Percentiles rank a stretch among this genome's conserved stretches.
Evolutionary conservation across 2,113 vertebrate genomes (phyloP).

Genomic region (Anarrhichthys ocellatus): DNA sequence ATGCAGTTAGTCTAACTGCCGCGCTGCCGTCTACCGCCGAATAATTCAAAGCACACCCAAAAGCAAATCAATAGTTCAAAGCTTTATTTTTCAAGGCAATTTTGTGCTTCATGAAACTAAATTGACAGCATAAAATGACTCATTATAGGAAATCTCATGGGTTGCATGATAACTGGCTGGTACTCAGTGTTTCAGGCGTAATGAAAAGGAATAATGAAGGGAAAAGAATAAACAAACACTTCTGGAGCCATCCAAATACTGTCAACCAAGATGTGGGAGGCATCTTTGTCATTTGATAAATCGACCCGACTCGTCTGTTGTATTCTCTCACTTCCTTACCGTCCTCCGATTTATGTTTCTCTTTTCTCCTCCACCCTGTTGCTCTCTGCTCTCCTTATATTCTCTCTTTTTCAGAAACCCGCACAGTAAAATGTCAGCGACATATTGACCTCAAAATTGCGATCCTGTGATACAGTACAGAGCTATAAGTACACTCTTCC

Average conservation of each 20-base stretch:
- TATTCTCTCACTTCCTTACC: background rate
- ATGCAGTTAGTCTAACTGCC: constrained; percentile 50
- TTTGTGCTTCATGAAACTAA: constrained; percentile 65
- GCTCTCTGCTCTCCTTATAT: background rate
- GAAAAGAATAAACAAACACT: constrained; percentile 39
- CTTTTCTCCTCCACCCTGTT: background rate
- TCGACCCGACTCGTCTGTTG: constrained; percentile 30
- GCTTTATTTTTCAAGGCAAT: constrained; percentile 70
- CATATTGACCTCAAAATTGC: background rate
- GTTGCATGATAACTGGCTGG: constrained; percentile 49
- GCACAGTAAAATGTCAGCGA: background rate
- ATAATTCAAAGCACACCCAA: constrained; percentile 69
- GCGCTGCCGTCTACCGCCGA: constrained; percentile 41
- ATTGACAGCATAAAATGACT: constrained; percentile 65
- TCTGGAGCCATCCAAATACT: constrained; percentile 17
- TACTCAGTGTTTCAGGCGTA: constrained; percentile 37
- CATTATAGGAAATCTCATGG: constrained; percentile 58
- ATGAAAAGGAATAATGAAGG: constrained; percentile 53
- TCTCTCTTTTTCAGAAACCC: background rate
- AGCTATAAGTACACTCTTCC: background rate
- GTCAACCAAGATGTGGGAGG: constrained; percentile 16
- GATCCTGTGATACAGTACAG: background rate
- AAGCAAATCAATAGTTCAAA: constrained; percentile 76
- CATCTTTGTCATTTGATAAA: constrained; percentile 32
- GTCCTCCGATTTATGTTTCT: background rate